Evolutionary conservation across 1,140 invertebrate species (phyloP).

Genomic region (Saccostrea cuccullata): DNA sequence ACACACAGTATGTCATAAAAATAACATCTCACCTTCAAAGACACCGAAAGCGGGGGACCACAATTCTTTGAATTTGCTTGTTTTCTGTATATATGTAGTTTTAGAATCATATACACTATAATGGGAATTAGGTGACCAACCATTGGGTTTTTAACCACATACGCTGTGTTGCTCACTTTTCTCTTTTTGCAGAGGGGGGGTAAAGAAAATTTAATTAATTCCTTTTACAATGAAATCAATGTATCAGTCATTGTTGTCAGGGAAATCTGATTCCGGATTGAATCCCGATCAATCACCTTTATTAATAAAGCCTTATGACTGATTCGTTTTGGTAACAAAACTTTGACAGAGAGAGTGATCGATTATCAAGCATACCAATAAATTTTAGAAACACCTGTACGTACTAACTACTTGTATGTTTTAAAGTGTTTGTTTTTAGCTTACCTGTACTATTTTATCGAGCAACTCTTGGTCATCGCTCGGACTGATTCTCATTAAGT

Average conservation of each 20-base stretch:
- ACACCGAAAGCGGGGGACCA: no score
- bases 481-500: conserved; percentile 67
- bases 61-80: no score
- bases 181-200: no score
- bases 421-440: background rate
- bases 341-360: background rate
- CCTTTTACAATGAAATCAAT: background rate
- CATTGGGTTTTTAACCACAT: no score
- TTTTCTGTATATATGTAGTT: background rate
- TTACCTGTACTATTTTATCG: conserved; percentile 70
- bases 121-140: background rate
- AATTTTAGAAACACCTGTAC: background rate
- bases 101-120: background rate
- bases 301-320: background rate
- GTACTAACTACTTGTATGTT: background rate
- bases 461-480: conserved; percentile 60
- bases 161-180: no score
- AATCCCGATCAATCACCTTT: background rate
- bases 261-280: background rate
- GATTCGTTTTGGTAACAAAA: background rate
- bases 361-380: background rate
- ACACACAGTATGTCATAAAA: no score
- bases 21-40: no score
- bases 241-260: background rate
- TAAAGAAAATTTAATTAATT: no score